Conservation (phyloP, 2,888 invertebrate genomes). For the Ctena decussata region DNA sequence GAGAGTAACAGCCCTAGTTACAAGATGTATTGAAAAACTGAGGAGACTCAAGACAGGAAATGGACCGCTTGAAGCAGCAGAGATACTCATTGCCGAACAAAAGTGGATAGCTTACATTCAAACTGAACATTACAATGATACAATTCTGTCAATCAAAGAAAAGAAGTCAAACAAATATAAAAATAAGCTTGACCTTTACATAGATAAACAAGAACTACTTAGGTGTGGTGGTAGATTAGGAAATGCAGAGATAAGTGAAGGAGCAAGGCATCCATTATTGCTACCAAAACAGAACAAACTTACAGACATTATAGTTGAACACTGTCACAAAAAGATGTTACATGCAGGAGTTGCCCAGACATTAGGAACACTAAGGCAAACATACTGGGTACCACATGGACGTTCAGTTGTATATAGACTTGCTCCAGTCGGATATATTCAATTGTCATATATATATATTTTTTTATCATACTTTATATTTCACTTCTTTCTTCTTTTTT, state of each 20-base stretch:
- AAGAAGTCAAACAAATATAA: neutral
- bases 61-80: conserved; percentile 12
- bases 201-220: conserved; percentile 9
- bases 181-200: conserved; percentile 14
- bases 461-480: too few species aligned
- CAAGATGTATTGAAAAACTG: conserved; percentile 27
- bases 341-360: conserved; percentile 51
- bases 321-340: neutral
- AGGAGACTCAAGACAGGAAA: neutral
- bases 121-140: neutral
- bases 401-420: neutral
- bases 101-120: conserved; percentile 32
- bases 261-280: conserved; percentile 17
- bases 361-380: conserved; percentile 17
- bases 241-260: conserved; percentile 18
- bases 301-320: conserved; percentile 10
- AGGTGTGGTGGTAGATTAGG: conserved; percentile 24
- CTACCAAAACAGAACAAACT: conserved; percentile 6
- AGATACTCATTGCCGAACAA: conserved; percentile 28
- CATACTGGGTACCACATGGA: conserved; percentile 20
- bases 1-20: conserved; percentile 33
- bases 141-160: neutral
- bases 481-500: too few species aligned
- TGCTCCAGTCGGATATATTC: too few species aligned
- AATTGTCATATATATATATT: too few species aligned